Base-by-base conservation (phyloP, 2,113 vertebrate genomes). In the Hippocampus abdominalis region DNA sequence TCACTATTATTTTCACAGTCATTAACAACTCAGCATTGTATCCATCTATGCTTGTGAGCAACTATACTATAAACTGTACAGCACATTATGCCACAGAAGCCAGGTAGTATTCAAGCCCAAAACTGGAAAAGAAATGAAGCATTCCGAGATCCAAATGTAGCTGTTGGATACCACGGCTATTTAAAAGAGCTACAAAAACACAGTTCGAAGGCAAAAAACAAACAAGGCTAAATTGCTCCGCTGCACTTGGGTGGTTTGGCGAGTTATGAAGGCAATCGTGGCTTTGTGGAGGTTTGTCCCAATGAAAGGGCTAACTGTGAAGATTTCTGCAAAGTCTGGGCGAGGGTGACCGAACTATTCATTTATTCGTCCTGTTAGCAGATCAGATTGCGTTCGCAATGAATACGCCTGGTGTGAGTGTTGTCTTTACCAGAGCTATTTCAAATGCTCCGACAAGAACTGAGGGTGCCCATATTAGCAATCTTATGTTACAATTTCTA, bases 231-330 rank as follows among this genome's bases (percentile, higher is more conserved):
- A 90, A 89, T 89, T 81, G 88, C 87, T 82, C 86, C 85, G 85
- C 79, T 86, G 83, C 84, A 85, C 87, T 91, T 91, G 89, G 90
- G 89, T 90, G 90, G 89, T 81, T 89, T 90, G 88, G 88, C 87
- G 83, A 75, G 81, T 89, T 88, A 79, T 85, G 85, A 90, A 90
- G 88, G 88, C 83, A 79, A 71, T 69, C 81, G 85, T 78, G 82
- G 76, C 85, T 88, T 89, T 87, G 82, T 81, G 88, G 81, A 86
- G 87, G 84, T 85, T 87, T 80, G 80, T 75, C 77, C 87, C 87
- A 90, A 91, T 91, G 90, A 92, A 92, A 92, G 90, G 82, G 86
- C 87, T 77, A 84, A 88, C 88, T 90, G 89, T 91, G 84, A 83
- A 76, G 82, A 86, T 73, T 65, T 75, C 66, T 84, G 81, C 66